Base-by-base conservation (phyloP, 1,140 invertebrate species). In the Argopecten irradians region DNA sequence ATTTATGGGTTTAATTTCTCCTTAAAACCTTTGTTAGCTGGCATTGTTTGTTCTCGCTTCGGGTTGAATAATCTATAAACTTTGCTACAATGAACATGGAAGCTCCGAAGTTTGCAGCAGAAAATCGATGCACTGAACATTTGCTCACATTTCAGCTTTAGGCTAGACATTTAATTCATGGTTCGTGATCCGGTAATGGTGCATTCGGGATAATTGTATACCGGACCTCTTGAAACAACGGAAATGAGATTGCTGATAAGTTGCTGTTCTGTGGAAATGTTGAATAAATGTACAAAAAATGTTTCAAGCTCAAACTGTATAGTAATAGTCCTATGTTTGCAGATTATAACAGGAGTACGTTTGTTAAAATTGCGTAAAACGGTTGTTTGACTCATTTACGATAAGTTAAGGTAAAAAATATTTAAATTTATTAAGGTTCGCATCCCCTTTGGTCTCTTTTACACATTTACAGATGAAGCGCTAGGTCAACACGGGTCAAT, bases 21-120 rank as follows among this genome's bases (percentile, higher is more conserved):
- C 55, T n/a, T 71, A 71, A 71, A 71, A 71, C 55, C 16, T n/a
- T 19, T 46, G 43, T 46, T 46, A 71, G 16, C 55, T 71, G n/a
- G 55, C 8, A 71, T 71, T 71, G 55, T 71, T 71, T 71, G 28
- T 71, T 71, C 55, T 28, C 55, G 55, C 55, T 71, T 28, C 22
- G 55, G 55, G 55, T 71, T 71, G 55, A 71, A 71, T 71, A 71
- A 71, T 71, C 55, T 71, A 71, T 71, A 71, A 71, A 71, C 14
- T 71, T 71, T 71, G 13, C 3, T 28, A 28, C 28, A 28, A 71
- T 71, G 55, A 71, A 71, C 55, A 71, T 16, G 5, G 55, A 71
- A 11, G n/a, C 55, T 71, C 55, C 16, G 55, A 71, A 71, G 55
- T 71, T 71, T 71, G 55, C 55, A 71, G 55, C 55, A 71, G 55